Evolutionary conservation across 2,888 invertebrate genomes (phyloP).

Genomic region (Phengaris arion): DNA sequence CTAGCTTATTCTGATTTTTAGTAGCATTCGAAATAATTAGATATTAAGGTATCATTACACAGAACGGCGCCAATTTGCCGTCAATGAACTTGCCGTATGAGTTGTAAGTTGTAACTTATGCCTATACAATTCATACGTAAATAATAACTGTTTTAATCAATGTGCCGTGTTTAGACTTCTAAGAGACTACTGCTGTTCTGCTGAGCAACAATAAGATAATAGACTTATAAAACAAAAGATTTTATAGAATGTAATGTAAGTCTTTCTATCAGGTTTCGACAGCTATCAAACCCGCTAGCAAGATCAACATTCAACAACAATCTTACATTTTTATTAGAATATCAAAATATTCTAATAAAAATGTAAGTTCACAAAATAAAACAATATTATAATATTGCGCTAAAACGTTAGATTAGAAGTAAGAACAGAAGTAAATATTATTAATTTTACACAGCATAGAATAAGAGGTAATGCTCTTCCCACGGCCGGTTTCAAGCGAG

Average conservation of each 20-base stretch:
- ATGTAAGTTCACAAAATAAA: no score
- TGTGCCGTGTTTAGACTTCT: neutral
- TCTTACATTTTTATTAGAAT: no score
- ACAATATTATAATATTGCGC: no score
- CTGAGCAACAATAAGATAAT: neutral
- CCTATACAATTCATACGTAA: conserved; percentile 9
- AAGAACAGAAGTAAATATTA: conserved; percentile 2
- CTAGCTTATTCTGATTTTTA: neutral
- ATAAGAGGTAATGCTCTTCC: conserved; percentile 51
- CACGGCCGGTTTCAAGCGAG: conserved; percentile 67
- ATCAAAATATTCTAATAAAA: no score
- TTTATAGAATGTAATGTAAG: no score
- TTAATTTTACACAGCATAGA: conserved; percentile 31
- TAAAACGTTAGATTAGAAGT: conserved; percentile 1
- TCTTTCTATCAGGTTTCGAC: no score
- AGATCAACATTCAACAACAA: no score
- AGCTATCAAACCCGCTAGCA: no score
- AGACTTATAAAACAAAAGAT: no score
- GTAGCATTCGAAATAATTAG: neutral
- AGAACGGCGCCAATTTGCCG: conserved; percentile 53
- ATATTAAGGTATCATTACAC: conserved; percentile 6
- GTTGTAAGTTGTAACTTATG: conserved; percentile 40
- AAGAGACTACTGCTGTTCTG: neutral
- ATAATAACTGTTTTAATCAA: neutral
- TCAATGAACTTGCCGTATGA: conserved; percentile 52